Conservation (phyloP, 1,140 invertebrate species). For the Pantala flavescens region DNA sequence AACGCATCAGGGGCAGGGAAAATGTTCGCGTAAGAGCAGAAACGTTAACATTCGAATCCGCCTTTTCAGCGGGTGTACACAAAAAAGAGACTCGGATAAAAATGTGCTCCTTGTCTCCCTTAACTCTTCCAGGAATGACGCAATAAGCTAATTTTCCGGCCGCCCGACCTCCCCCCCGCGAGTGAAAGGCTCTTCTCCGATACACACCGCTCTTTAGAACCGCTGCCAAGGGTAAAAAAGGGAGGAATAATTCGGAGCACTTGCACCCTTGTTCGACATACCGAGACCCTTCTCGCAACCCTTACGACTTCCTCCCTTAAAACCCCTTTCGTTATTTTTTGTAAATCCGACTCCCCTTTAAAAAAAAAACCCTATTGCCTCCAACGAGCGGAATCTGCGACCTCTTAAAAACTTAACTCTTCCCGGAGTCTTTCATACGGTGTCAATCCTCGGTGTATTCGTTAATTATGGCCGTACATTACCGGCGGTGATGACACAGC, state of each 20-base stretch:
- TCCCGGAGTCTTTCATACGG: slow-evolving; percentile 3
- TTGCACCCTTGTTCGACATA: neutral
- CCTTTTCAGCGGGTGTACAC: neutral
- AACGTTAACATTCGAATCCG: neutral
- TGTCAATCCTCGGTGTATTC: neutral
- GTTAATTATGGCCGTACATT: neutral
- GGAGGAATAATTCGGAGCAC: neutral
- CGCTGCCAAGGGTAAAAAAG: neutral
- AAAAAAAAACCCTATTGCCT: neutral
- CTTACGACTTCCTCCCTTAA: too few relatives aligned
- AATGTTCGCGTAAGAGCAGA: neutral
- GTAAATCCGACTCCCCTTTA: neutral
- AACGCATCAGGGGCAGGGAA: neutral
- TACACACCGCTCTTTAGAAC: slow-evolving; percentile 7
- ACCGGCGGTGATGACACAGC: neutral
- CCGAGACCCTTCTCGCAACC: too few relatives aligned
- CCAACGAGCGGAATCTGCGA: neutral
- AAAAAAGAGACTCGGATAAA: neutral
- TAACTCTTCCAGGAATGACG: neutral
- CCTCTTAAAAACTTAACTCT: neutral
- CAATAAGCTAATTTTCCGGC: slow-evolving; percentile 1
- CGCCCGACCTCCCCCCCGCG: neutral
- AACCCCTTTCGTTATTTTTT: neutral
- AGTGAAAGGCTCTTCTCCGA: neutral
- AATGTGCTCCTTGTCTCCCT: neutral